Conservation (phyloP, 2,888 invertebrate genomes). For the Cybosia mesomella region DNA sequence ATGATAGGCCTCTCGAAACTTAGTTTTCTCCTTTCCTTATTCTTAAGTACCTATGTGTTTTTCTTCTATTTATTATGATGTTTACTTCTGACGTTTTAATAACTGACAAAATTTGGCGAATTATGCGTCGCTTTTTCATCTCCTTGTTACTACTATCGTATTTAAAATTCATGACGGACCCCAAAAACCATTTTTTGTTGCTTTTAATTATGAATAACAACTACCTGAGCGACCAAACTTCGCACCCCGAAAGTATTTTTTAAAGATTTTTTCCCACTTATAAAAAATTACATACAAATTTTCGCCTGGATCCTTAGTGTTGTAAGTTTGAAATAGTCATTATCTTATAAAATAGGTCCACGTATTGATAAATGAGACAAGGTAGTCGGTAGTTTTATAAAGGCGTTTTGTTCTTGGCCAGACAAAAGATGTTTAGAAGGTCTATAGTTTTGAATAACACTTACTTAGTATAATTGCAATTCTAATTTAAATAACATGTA, state of each 20-base stretch:
- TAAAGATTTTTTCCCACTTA: not conserved
- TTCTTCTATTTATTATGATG: not conserved
- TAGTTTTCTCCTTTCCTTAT: not conserved
- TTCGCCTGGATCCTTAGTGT: not conserved
- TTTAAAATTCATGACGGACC: no score
- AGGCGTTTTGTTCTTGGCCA: not conserved
- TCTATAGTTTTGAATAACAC: not conserved
- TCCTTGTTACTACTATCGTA: no score
- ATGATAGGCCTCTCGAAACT: not conserved
- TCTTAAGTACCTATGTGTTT: not conserved
- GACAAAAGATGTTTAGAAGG: conserved; percentile 8
- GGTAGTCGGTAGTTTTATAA: not conserved
- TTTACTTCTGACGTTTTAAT: not conserved
- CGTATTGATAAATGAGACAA: not conserved
- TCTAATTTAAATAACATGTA: conserved; percentile 17
- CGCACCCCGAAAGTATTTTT: not conserved
- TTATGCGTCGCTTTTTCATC: not conserved
- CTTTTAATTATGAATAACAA: not conserved
- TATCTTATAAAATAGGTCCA: not conserved
- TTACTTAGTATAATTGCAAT: conserved; percentile 10
- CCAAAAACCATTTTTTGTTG: not conserved
- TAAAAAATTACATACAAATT: not conserved
- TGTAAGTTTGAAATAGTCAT: not conserved
- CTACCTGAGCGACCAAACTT: not conserved
- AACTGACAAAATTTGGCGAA: not conserved